These are phyloP conservation scores for Drosophila pseudoobscura DNA, from an alignment of 1,140 invertebrate species.

Conservation along the genomic window DNA sequence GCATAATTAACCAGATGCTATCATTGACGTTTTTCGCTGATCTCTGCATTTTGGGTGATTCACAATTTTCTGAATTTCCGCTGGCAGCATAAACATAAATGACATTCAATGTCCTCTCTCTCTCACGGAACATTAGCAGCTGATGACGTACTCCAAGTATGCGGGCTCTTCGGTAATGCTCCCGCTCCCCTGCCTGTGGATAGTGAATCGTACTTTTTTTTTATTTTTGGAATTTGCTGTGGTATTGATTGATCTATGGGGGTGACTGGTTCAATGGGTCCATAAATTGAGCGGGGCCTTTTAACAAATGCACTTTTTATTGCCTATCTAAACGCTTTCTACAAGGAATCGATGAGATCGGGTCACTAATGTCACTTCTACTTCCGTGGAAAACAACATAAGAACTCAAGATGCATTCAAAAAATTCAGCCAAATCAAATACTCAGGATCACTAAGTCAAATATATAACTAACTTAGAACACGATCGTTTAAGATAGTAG, in stretches of 20 bases:
- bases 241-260: constrained; percentile 54
- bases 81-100: constrained; percentile 65
- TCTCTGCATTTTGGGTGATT: constrained; percentile 28
- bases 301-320: constrained; percentile 34
- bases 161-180: constrained; percentile 44
- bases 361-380: too few species aligned
- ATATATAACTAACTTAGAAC: too few species aligned
- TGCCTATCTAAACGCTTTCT: background rate
- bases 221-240: constrained; percentile 18
- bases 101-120: constrained; percentile 28
- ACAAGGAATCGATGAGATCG: too few species aligned
- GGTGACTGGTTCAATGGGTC: constrained; percentile 32
- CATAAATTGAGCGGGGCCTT: constrained; percentile 2
- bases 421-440: too few species aligned
- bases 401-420: too few species aligned
- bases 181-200: constrained; percentile 38
- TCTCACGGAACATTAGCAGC: constrained; percentile 38
- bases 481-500: too few species aligned
- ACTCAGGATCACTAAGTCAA: too few species aligned
- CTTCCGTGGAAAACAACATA: too few species aligned
- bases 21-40: constrained; percentile 12
- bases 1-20: constrained; percentile 48
- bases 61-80: constrained; percentile 37
- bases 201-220: constrained; percentile 17
- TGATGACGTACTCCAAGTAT: constrained; percentile 55